phyloP scores from a whole-genome alignment of 35 echinoderm and acorn worm genomes.

The Stichopus chloronotus region DNA sequence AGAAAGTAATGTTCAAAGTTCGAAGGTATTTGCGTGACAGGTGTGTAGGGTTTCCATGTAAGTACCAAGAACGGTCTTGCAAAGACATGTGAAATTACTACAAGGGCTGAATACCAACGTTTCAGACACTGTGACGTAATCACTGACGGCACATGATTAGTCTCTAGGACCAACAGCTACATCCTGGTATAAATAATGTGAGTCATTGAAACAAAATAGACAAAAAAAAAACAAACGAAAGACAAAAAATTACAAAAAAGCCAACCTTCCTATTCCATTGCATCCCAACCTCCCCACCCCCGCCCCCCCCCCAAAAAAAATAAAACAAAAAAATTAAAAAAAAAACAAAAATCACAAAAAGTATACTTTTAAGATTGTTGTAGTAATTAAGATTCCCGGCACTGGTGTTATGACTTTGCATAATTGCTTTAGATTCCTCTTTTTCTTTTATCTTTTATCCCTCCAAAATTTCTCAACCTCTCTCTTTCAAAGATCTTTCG shows the following conservation, averaged over 20 bases:
- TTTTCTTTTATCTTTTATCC: neutral
- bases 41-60: too few species aligned
- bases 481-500: neutral
- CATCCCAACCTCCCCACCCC: neutral
- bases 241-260: neutral
- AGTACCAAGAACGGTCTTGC: too few species aligned
- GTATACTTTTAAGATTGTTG: neutral
- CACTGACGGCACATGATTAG: too few species aligned
- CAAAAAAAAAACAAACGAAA: neutral
- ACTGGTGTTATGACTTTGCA: neutral
- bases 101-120: too few species aligned
- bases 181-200: too few species aligned
- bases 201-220: neutral
- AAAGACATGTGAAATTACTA: too few species aligned
- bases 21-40: too few species aligned
- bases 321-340: neutral
- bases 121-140: too few species aligned
- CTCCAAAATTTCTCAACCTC: neutral
- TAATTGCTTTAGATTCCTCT: neutral
- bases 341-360: neutral
- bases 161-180: too few species aligned
- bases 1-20: too few species aligned
- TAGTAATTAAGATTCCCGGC: neutral
- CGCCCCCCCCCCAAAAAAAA: too few species aligned
- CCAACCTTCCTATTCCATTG: neutral